Conservation (phyloP, 2,888 invertebrate genomes). For the Reticulitermes lucifugus region DNA sequence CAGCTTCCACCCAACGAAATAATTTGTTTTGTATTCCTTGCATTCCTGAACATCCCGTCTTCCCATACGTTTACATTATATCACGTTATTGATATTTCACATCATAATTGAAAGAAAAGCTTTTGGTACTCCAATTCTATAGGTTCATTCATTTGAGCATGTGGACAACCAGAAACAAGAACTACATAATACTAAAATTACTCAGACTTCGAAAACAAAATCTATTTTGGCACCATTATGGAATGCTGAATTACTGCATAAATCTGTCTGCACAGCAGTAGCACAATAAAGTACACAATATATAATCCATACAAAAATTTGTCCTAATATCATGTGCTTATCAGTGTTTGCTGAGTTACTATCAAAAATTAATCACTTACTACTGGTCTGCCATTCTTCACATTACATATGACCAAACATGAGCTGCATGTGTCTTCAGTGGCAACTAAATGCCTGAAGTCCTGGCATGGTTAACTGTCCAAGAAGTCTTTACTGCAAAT, state of each 20-base stretch:
- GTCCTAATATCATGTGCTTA: not conserved
- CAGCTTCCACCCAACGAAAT: too few relatives aligned
- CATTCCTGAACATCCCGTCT: not conserved
- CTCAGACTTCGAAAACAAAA: slow-evolving; percentile 26
- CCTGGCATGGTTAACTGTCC: too few relatives aligned
- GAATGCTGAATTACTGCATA: slow-evolving; percentile 20
- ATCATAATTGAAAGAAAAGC: not conserved
- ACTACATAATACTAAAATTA: slow-evolving; percentile 25
- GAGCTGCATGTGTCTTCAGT: too few relatives aligned
- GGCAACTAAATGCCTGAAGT: too few relatives aligned
- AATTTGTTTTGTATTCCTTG: too few relatives aligned
- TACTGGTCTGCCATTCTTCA: not conserved
- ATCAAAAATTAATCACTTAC: not conserved
- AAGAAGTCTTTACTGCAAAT: too few relatives aligned
- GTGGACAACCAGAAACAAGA: slow-evolving; percentile 14
- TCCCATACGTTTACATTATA: not conserved
- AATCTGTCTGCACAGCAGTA: not conserved
- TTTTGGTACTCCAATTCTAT: not conserved
- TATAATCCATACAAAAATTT: not conserved
- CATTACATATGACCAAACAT: not conserved
- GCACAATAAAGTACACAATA: not conserved
- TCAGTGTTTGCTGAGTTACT: not conserved
- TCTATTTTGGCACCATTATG: slow-evolving; percentile 34
- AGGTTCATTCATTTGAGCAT: slow-evolving; percentile 11
- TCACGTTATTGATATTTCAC: not conserved